These are phyloP conservation scores for Luidia sarsii DNA, from an alignment of 53 echinoderm and acorn worm species.

Conservation along the genomic window DNA sequence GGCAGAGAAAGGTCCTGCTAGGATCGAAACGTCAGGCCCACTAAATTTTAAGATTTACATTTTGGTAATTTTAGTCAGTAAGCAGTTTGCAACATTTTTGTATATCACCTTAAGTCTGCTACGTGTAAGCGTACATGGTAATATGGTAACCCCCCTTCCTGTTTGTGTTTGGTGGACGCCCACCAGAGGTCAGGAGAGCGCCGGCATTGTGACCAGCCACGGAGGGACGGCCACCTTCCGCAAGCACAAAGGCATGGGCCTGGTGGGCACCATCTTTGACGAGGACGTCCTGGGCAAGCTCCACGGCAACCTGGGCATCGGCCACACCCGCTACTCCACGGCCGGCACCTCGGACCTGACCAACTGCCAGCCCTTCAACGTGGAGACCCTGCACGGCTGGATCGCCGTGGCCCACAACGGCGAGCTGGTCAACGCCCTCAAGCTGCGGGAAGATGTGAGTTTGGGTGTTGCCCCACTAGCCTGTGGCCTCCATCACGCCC, in stretches of 20 bases:
- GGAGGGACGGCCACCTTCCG: constrained; percentile 63
- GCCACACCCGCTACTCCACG: constrained; percentile 97
- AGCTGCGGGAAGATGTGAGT: constrained; percentile 75
- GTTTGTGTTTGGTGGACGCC: constrained; percentile 7
- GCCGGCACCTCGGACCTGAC: constrained; percentile 87
- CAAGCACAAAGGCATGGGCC: constrained; percentile 96
- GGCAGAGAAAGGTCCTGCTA: no score
- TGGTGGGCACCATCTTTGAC: constrained; percentile 84
- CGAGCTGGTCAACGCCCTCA: constrained; percentile 84
- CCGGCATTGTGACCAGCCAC: constrained; percentile 89
- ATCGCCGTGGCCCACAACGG: constrained; percentile 97
- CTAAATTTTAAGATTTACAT: no score
- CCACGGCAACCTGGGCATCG: constrained; percentile 86
- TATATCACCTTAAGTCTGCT: no score
- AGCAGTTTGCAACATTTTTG: no score
- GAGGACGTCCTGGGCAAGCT: constrained; percentile 76
- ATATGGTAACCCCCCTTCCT: no score
- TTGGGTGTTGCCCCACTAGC: no score
- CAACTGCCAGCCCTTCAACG: constrained; percentile 98
- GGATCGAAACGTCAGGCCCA: no score
- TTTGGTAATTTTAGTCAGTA: no score
- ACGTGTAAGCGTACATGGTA: no score
- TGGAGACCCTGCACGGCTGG: constrained; percentile 93
- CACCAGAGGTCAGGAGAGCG: constrained; percentile 93
- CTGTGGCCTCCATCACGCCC: no score